Evolutionary conservation across 2,113 vertebrate genomes (phyloP), one percentile per base, ranked within the genome.

Genomic region (Atlantisia rogersi): DNA sequence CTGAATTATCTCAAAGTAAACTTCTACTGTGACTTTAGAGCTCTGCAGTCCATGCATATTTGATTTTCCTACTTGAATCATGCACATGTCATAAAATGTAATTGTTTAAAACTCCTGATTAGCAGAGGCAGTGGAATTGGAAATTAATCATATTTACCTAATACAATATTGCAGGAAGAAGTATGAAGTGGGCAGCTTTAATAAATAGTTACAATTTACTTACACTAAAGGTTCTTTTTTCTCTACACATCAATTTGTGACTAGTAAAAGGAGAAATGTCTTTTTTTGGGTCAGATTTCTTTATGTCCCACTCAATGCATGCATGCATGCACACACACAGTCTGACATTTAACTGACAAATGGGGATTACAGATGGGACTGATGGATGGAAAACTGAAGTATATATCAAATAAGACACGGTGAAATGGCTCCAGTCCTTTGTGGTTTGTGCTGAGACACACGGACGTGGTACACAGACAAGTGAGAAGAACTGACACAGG

Each of bases 1-100:
- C 46, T 58, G 68, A 88, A 64, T 92, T 95, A 94, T 48, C 63
- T 90, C 71, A 82, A 69, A 95, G 60, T 64, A 92, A 78, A 90
- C 13, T 32, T 81, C 62, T 40, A 12, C 32, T 19, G 8, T 65
- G 50, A 40, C 79, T 68, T 60, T 79, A 84, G 56, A 60, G 46
- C 77, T 75, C 29, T 48, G 32, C 35, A 44, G 31, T 48, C 32
- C 92, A 56, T 22, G 12, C 4, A 5, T 73, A 56, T 90, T 94
- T 69, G 76, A 92, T 88, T 70, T 87, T 83, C 58, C 77, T 75
- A 77, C 58, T 53, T 60, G 44, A 87, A 59, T 81, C 48, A 50
- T 35, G 12, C 44, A 78, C 50, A 62, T 8, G 9, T 76, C 58
- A 85, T 81, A 60, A 69, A 82, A 52, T 55, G 65, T 8, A 37